phyloP scores from a whole-genome alignment of 1,140 invertebrate genomes.

The Camponotus vicinus region DNA sequence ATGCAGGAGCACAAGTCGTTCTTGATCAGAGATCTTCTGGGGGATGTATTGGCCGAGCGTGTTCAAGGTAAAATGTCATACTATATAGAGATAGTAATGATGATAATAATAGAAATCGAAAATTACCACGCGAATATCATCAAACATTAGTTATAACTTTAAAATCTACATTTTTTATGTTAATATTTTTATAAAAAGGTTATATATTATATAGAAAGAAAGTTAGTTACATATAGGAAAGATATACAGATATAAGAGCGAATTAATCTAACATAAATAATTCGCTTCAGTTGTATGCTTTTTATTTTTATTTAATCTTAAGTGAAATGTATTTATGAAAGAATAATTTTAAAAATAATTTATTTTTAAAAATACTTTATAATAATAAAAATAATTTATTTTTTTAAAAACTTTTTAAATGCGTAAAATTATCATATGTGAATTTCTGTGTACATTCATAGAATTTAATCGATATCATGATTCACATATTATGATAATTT shows the following conservation, averaged over 20 bases:
- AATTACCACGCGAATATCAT: background rate
- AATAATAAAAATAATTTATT: too few species aligned
- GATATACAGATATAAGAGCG: too few species aligned
- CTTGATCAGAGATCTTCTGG: conserved; percentile 91
- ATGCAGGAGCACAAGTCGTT: conserved; percentile 93
- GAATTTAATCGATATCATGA: too few species aligned
- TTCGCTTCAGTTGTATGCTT: background rate
- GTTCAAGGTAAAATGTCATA: conserved; percentile 79
- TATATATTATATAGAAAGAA: background rate
- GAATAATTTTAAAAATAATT: background rate
- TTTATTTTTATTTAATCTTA: background rate
- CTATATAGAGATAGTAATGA: background rate
- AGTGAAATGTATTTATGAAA: background rate
- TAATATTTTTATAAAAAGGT: conserved; percentile 13
- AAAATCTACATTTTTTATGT: background rate
- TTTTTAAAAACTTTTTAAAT: background rate
- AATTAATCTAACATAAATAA: background rate
- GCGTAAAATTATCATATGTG: background rate
- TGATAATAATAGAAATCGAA: too few species aligned
- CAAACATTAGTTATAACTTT: background rate
- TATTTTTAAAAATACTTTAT: too few species aligned
- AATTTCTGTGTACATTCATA: too few species aligned
- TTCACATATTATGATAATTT: too few species aligned
- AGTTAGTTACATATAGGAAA: background rate
- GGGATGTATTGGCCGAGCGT: conserved; percentile 89